Percentiles rank a stretch among this genome's conserved stretches.
These are phyloP conservation scores for Peromyscus maniculatus DNA, from an alignment of 2,113 vertebrate genomes.

Conservation along the genomic window DNA sequence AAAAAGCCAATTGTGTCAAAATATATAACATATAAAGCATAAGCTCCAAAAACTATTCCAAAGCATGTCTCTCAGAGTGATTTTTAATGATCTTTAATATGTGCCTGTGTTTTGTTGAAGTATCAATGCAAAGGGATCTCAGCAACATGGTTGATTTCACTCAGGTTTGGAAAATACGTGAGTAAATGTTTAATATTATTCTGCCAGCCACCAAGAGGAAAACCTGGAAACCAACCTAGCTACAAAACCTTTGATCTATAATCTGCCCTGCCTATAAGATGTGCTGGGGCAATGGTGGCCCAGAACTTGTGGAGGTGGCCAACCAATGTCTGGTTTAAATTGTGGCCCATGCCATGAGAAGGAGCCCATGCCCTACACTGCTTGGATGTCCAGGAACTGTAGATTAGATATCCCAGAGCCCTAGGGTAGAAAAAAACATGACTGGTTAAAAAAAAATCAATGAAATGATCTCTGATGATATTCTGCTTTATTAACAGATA, in stretches of 20 bases:
- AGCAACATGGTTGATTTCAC: slow-evolving; percentile 13
- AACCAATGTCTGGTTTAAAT: not conserved
- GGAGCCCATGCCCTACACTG: not conserved
- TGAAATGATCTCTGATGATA: not conserved
- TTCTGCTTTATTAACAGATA: not conserved
- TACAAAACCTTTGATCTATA: not conserved
- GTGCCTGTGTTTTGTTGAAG: not conserved
- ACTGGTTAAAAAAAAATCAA: not conserved
- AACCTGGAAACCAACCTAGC: not conserved
- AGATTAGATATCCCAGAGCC: not conserved
- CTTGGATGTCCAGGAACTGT: not conserved
- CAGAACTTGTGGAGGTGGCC: not conserved
- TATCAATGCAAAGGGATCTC: not conserved
- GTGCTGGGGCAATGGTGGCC: not conserved
- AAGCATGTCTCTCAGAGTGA: slow-evolving; percentile 15
- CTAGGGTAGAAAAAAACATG: not conserved
- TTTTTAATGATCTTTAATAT: not conserved
- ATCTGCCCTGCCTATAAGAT: not conserved
- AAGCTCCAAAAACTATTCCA: slow-evolving; percentile 16
- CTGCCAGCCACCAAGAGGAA: too few relatives aligned
- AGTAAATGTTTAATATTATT: slow-evolving; percentile 41
- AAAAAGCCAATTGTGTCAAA: not conserved
- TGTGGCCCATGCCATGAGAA: not conserved
- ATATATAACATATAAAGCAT: not conserved
- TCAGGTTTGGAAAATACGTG: not conserved